Evolutionary conservation across 1,140 invertebrate species (phyloP).

Genomic region (Eufriesea mexicana): DNA sequence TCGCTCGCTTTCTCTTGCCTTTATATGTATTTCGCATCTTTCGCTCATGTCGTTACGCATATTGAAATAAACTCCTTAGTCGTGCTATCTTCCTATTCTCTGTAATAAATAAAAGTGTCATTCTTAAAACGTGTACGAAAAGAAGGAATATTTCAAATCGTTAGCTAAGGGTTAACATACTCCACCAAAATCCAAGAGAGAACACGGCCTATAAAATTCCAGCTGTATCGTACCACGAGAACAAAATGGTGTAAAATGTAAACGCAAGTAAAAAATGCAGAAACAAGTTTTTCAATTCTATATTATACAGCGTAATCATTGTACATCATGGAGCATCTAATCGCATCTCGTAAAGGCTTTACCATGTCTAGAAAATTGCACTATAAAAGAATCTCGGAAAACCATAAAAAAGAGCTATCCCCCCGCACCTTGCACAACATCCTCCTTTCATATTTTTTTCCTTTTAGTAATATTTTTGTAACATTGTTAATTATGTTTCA

Average conservation of each 20-base stretch:
- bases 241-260: neutral
- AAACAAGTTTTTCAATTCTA: slow-evolving; percentile 11
- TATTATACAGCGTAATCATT: slow-evolving; percentile 10
- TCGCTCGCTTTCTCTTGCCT: neutral
- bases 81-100: neutral
- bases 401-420: neutral
- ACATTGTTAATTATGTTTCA: slow-evolving; percentile 59
- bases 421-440: slow-evolving; percentile 1
- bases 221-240: neutral
- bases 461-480: slow-evolving; percentile 36
- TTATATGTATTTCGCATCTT: neutral
- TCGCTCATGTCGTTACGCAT: neutral
- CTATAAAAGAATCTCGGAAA: slow-evolving; percentile 20
- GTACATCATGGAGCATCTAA: neutral
- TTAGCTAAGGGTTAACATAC: neutral
- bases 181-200: neutral
- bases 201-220: no score
- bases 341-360: neutral
- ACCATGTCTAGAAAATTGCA: neutral
- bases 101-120: neutral
- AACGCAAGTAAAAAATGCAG: slow-evolving; percentile 11
- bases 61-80: neutral
- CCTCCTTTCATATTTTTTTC: slow-evolving; percentile 22
- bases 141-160: neutral
- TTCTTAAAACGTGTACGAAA: neutral